Base-by-base conservation (phyloP, 2,113 vertebrate genomes). In the Corvus cornix region DNA sequence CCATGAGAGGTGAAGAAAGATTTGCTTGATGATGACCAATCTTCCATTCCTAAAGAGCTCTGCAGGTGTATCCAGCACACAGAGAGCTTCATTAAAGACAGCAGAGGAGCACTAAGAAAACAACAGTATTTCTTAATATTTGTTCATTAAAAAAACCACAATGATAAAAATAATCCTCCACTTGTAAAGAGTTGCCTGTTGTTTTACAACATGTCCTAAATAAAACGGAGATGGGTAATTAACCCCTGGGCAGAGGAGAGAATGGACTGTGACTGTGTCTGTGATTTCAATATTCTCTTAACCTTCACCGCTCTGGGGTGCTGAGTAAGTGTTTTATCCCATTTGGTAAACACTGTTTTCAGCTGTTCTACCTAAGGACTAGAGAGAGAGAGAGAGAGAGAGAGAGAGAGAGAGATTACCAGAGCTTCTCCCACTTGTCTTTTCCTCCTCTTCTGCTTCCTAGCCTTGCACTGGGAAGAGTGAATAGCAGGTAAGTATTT, bases 1-100 rank as follows among this genome's bases (percentile, higher is more conserved):
- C 63, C 12, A 3, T 53, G 93, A 87, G n/a, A 91, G 55, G 63
- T 75, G 63, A 87, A 88, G 89, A 91, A 95, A 96, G 12, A 68
- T 86, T 90, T 92, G 56, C 60, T 81, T 69, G 60, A 44, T 86
- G 39, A 52, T 76, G 62, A 62, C 62, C 93, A 86, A 28, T 88
- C 49, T 83, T 69, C 72, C 88, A 53, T 56, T 91, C 52, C 64
- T 96, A 87, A 92, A 75, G 60, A 93, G 37, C 41, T 96, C 73
- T 95, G 68, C 76, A 86, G 70, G 90, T 73, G 31, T 68, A 76
- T 52, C 69, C 85, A 89, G 81, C 51, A 44, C 92, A 79, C 68
- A 89, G 58, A 82, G 23, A 60, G 10, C 26, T 84, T 77, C 37
- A 14, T 63, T 92, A 55, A 91, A 84, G 26, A 68, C 30, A 90